These are phyloP conservation scores for Eueremaeus valkanovi DNA, from an alignment of 2,888 invertebrate species.

Conservation along the genomic window DNA sequence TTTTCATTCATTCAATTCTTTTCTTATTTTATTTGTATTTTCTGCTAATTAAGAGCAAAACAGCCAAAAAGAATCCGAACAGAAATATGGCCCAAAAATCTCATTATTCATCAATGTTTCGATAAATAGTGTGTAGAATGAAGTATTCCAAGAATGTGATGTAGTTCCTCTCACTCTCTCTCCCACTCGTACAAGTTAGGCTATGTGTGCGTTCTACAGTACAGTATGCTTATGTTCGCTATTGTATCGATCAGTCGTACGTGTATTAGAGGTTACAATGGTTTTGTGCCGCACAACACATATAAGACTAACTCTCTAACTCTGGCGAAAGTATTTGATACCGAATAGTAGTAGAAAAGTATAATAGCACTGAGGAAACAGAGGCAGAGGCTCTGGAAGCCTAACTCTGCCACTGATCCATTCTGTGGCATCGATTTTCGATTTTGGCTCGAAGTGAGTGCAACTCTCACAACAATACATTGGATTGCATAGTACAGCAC, in stretches of 20 bases:
- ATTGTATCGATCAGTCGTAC: slow-evolving; percentile 1
- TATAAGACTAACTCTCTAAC: neutral
- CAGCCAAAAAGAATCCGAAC: neutral
- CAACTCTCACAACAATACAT: too few relatives aligned
- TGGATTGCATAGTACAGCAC: too few relatives aligned
- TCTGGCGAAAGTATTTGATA: neutral
- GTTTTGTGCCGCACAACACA: neutral
- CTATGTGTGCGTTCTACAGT: too few relatives aligned
- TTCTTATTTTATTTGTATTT: neutral
- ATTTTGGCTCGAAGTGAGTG: too few relatives aligned
- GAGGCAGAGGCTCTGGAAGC: too few relatives aligned
- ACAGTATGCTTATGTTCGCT: too few relatives aligned
- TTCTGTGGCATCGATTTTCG: too few relatives aligned
- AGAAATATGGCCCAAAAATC: neutral
- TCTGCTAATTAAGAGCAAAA: neutral
- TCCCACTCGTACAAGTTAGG: neutral
- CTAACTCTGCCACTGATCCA: too few relatives aligned
- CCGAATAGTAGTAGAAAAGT: too few relatives aligned
- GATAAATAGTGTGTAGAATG: neutral
- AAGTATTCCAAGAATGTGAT: neutral
- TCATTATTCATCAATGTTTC: slow-evolving; percentile 3
- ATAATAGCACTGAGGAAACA: too few relatives aligned
- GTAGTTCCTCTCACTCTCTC: neutral
- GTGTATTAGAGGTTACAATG: neutral
- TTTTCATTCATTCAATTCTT: neutral